Conservation (phyloP, 2,888 invertebrate genomes). For the Epinotia brunnichana region DNA sequence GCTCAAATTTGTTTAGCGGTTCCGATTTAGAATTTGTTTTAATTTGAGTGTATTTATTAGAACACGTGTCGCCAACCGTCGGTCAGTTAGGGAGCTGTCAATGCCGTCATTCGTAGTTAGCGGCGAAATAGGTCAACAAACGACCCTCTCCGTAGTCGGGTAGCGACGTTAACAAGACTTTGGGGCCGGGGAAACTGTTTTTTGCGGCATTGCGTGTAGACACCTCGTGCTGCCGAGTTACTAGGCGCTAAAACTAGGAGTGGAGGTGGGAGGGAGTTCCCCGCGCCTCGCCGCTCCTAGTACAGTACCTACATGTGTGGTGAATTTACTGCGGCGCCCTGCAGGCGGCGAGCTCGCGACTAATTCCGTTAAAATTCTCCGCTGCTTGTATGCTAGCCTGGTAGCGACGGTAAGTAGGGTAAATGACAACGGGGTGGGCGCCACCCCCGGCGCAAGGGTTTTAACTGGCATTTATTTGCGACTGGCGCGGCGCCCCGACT, state of each 20-base stretch:
- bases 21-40: conserved; percentile 24
- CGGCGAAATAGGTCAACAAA: conserved; percentile 36
- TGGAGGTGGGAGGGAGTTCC: conserved; percentile 69
- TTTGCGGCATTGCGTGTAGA: conserved; percentile 77
- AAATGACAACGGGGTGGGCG: conserved; percentile 74
- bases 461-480: conserved; percentile 49
- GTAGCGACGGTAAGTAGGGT: conserved; percentile 70
- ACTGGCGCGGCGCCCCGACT: conserved; percentile 56
- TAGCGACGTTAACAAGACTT: conserved; percentile 52
- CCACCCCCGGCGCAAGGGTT: conserved; percentile 56
- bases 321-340: conserved; percentile 82
- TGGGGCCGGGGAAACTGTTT: conserved; percentile 64
- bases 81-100: conserved; percentile 34
- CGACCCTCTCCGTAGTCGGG: conserved; percentile 27
- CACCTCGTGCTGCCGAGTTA: conserved; percentile 67
- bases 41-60: conserved; percentile 30
- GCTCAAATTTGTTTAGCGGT: not conserved
- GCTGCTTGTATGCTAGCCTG: conserved; percentile 75
- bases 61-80: conserved; percentile 28
- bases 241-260: conserved; percentile 73
- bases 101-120: conserved; percentile 9
- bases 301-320: conserved; percentile 69
- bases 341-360: conserved; percentile 76
- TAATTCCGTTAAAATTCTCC: conserved; percentile 83
- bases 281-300: conserved; percentile 51